Conservation (phyloP, 1,140 invertebrate genomes). For the Armadillidium nasatum region DNA sequence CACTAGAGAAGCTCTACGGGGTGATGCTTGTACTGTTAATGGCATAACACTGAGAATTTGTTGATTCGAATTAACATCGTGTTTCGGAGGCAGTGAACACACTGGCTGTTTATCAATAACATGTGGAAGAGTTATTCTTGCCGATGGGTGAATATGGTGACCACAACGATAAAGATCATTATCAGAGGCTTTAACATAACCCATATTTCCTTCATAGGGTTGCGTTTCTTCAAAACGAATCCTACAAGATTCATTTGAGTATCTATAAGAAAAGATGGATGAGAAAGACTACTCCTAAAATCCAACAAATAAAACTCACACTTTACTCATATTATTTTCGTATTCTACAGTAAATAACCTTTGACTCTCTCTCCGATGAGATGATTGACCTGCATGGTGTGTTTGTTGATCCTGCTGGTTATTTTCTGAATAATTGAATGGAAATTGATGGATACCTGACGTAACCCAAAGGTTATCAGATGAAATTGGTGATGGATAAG, state of each 20-base stretch:
- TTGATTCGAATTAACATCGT: neutral
- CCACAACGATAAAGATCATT: neutral
- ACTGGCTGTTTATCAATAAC: neutral
- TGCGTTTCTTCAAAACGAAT: neutral
- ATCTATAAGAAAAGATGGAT: neutral
- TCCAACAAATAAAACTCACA: neutral
- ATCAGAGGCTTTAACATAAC: neutral
- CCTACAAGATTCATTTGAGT: neutral
- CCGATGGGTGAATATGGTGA: neutral
- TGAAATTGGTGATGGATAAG: neutral
- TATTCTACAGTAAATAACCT: too few relatives aligned
- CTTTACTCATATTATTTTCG: too few relatives aligned
- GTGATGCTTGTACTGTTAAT: too few relatives aligned
- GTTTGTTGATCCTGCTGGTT: neutral
- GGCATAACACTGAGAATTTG: too few relatives aligned
- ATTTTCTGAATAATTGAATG: neutral
- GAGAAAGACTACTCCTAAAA: neutral
- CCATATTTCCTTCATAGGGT: neutral
- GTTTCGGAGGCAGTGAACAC: neutral
- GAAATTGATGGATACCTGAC: neutral
- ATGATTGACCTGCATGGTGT: too few relatives aligned
- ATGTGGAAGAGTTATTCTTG: neutral
- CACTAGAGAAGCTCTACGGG: too few relatives aligned
- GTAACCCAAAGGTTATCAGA: neutral
- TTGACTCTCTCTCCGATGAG: too few relatives aligned